Evolutionary conservation across 2,113 vertebrate species (phyloP).

Genomic region (Chelonoidis abingdonii): DNA sequence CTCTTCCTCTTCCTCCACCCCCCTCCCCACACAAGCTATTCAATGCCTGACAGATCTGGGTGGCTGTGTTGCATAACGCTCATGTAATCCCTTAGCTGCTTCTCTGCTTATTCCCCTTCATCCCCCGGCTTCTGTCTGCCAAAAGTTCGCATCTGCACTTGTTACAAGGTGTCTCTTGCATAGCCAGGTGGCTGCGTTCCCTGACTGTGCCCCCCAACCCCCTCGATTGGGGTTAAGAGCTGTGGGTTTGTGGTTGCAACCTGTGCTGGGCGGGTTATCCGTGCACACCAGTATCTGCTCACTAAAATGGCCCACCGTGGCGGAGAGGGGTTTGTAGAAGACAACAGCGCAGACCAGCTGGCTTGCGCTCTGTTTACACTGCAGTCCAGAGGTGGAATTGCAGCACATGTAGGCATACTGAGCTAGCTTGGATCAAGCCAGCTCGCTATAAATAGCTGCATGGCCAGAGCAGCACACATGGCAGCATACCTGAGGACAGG

Average conservation of each 20-base stretch:
- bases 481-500: not conserved
- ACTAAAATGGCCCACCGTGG: not conserved
- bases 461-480: not conserved
- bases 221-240: not conserved
- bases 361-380: not conserved
- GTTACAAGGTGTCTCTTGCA: not conserved
- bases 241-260: not conserved
- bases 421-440: not conserved
- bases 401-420: not conserved
- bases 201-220: accelerated
- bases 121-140: not conserved
- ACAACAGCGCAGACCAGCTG: not conserved
- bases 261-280: not conserved
- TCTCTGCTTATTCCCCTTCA: not conserved
- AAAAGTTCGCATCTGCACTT: not conserved
- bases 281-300: not conserved
- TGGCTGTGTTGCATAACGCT: constrained; percentile 32
- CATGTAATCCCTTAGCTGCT: not conserved
- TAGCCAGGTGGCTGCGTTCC: not conserved
- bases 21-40: not conserved
- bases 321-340: not conserved
- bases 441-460: not conserved
- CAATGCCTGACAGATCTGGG: constrained; percentile 58
- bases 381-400: not conserved
- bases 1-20: constrained; percentile 57